Percentiles rank a stretch among this genome's conserved stretches.
phyloP scores from a whole-genome alignment of 2,797 vertebrate species.

The Rhinogobio ventralis region DNA sequence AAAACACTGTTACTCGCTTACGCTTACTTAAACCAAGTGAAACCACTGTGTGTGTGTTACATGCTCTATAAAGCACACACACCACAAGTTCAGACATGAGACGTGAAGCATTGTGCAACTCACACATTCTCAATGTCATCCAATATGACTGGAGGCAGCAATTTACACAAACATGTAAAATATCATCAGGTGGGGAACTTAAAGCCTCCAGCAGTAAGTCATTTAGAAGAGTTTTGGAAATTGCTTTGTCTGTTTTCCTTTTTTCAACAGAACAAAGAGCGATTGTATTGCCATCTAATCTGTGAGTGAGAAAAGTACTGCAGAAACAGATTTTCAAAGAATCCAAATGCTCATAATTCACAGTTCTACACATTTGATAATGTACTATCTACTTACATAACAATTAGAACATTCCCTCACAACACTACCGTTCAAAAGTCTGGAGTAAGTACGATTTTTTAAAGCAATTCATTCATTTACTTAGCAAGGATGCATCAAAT shows the following conservation, averaged over 20 bases:
- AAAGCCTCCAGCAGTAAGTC: slow-evolving; percentile 46
- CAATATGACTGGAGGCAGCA: slow-evolving; percentile 18
- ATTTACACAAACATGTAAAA: slow-evolving; percentile 29
- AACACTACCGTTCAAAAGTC: background rate
- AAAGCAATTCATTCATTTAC: background rate
- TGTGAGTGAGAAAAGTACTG: background rate
- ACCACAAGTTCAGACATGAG: slow-evolving; percentile 50
- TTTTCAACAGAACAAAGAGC: background rate
- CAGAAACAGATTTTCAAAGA: background rate
- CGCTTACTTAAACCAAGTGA: slow-evolving; percentile 1
- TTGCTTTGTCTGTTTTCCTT: background rate
- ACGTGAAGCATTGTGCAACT: slow-evolving; percentile 48
- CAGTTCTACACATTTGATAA: background rate
- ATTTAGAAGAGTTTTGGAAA: slow-evolving; percentile 31
- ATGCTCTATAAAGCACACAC: slow-evolving; percentile 13
- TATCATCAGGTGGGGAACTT: slow-evolving; percentile 41
- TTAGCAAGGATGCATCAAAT: background rate
- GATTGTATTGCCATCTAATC: background rate
- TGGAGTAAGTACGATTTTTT: background rate
- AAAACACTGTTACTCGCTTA: background rate
- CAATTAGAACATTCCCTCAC: background rate
- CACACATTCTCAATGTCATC: background rate
- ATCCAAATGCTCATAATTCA: background rate
- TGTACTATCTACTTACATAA: background rate
- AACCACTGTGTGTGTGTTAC: slow-evolving; percentile 9